Conservation (phyloP, 2,888 invertebrate species). For the Drosophila quinaria region DNA sequence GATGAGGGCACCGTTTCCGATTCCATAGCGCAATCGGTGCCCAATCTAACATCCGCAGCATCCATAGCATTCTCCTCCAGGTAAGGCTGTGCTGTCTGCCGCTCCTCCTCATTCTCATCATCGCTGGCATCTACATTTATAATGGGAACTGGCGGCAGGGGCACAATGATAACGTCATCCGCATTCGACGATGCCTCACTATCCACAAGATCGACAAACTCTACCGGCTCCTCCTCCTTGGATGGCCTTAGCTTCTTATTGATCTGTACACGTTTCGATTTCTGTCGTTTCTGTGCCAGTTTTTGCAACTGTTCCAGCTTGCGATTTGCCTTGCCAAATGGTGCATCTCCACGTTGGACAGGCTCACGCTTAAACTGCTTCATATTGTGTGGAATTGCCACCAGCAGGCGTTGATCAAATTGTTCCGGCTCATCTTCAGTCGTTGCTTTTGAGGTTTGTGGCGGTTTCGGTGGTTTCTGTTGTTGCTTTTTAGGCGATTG, state of each 20-base stretch:
- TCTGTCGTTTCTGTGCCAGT: conserved; percentile 75
- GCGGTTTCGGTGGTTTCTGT: conserved; percentile 34
- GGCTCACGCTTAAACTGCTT: conserved; percentile 35
- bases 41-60: conserved; percentile 69
- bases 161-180: conserved; percentile 83
- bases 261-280: conserved; percentile 67
- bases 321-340: conserved; percentile 73
- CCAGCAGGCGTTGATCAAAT: conserved; percentile 64
- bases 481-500: conserved; percentile 33
- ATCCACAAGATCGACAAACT: conserved; percentile 69
- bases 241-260: conserved; percentile 53
- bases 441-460: conserved; percentile 12
- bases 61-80: conserved; percentile 81
- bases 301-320: conserved; percentile 77
- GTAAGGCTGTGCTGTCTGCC: conserved; percentile 25
- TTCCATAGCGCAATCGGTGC: conserved; percentile 7
- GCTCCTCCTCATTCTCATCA: conserved; percentile 52
- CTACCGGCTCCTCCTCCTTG: conserved; percentile 16
- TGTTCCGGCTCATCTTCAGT: conserved; percentile 59
- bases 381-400: conserved; percentile 60
- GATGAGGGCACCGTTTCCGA: conserved; percentile 1
- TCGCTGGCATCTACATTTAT: conserved; percentile 82
- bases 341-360: conserved; percentile 35
- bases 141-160: conserved; percentile 77
- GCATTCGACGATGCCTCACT: conserved; percentile 74